phyloP scores from a whole-genome alignment of 2,888 invertebrate species.

The Aspidiotus destructor region DNA sequence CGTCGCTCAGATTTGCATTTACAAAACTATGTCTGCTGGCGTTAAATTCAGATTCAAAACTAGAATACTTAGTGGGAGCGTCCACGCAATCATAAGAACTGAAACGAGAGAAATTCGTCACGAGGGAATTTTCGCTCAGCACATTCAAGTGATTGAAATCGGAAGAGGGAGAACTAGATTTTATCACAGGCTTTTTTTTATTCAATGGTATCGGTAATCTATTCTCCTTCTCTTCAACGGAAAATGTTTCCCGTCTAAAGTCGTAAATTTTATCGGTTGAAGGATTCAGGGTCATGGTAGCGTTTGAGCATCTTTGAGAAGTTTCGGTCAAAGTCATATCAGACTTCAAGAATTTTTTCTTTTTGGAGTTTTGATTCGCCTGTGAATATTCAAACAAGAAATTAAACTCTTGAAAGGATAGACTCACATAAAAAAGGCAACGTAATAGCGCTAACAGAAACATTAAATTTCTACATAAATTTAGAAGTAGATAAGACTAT shows the following conservation, averaged over 20 bases:
- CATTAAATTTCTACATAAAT: not conserved
- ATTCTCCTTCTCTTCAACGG: constrained; percentile 35
- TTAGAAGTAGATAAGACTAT: not conserved
- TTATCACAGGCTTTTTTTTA: not conserved
- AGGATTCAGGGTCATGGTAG: constrained; percentile 1
- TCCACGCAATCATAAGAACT: constrained; percentile 9
- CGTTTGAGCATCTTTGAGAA: not conserved
- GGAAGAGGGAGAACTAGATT: constrained; percentile 12
- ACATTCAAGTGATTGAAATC: not conserved
- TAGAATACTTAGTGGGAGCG: constrained; percentile 16
- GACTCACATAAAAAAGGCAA: not conserved
- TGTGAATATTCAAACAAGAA: not conserved
- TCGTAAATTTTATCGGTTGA: not conserved
- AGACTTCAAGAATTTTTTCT: constrained; percentile 3
- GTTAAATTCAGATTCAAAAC: constrained; percentile 20
- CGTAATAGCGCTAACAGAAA: no score
- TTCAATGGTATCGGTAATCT: not conserved
- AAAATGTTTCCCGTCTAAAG: constrained; percentile 33
- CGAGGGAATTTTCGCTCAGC: constrained; percentile 8
- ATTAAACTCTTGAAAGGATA: not conserved
- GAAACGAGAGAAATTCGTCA: constrained; percentile 12
- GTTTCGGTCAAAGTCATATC: not conserved
- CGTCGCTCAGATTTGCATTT: constrained; percentile 1
- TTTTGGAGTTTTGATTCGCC: constrained; percentile 8
- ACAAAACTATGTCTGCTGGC: not conserved